Conservation (phyloP, 2,113 vertebrate genomes). For the Nothoprocta pentlandii region DNA sequence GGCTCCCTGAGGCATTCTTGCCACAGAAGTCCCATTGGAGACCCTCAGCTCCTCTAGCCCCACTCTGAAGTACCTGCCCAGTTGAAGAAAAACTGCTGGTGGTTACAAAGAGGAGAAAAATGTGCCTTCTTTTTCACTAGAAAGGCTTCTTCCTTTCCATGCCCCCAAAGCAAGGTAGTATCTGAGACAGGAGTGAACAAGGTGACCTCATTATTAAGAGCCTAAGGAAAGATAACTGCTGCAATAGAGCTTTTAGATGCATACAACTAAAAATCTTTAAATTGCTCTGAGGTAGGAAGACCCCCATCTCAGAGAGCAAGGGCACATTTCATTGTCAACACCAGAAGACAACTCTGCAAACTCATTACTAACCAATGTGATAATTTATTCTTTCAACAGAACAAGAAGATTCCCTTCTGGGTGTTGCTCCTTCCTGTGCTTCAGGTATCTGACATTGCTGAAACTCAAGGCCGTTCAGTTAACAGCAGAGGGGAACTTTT, state of each 20-base stretch:
- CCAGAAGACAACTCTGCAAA: neutral
- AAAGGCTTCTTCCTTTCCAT: neutral
- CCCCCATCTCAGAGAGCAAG: neutral
- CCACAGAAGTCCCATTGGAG: neutral
- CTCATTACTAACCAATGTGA: conserved; percentile 26
- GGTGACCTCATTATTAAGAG: neutral
- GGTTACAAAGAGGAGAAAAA: neutral
- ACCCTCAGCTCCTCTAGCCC: neutral
- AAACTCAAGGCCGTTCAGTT: conserved; percentile 47
- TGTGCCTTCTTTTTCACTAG: neutral
- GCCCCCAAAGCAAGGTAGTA: neutral
- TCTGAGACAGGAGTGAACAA: neutral
- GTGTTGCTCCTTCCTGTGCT: conserved; percentile 23
- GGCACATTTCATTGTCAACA: neutral
- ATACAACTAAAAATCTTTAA: neutral
- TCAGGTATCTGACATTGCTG: neutral
- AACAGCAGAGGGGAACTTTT: neutral
- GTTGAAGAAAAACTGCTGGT: neutral
- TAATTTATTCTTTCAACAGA: conserved; percentile 36
- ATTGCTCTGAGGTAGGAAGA: neutral
- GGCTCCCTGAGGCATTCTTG: neutral
- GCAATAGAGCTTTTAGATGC: conserved; percentile 12
- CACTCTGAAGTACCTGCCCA: neutral
- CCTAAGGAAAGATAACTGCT: neutral
- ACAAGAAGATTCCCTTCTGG: conserved; percentile 8